phyloP scores from a whole-genome alignment of 2,113 vertebrate species.

The Muntiacus muntjak region DNA sequence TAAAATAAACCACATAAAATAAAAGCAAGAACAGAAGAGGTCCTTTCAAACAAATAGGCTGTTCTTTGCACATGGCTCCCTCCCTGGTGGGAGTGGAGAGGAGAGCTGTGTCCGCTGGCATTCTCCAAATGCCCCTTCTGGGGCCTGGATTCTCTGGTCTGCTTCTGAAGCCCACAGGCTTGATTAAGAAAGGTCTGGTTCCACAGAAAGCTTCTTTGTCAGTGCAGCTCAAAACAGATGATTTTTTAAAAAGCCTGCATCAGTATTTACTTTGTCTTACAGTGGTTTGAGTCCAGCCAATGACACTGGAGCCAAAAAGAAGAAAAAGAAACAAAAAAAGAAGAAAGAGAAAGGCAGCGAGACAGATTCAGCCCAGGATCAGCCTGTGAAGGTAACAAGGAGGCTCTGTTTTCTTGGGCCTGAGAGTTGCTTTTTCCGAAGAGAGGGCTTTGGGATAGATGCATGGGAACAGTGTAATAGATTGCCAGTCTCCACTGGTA shows the following conservation, averaged over 20 bases:
- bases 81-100: neutral
- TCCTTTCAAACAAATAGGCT: constrained; percentile 1
- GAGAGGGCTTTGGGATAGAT: neutral
- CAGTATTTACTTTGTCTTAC: constrained; percentile 71
- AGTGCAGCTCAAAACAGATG: constrained; percentile 21
- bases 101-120: neutral
- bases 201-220: constrained; percentile 55
- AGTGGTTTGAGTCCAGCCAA: constrained; percentile 90
- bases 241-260: constrained; percentile 24
- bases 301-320: constrained; percentile 95
- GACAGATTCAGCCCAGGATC: constrained; percentile 88
- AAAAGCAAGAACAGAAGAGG: neutral
- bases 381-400: constrained; percentile 86
- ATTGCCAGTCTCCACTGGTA: neutral
- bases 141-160: neutral
- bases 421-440: accelerated
- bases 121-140: neutral
- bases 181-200: constrained; percentile 13
- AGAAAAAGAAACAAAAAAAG: constrained; percentile 97
- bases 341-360: constrained; percentile 95
- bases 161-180: constrained; percentile 11
- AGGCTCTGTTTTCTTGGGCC: neutral
- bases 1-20: neutral
- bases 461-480: neutral
- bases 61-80: neutral